Evolutionary conservation across 2,888 invertebrate species (phyloP), one percentile per base, ranked within the genome.

Genomic region (Selenia dentaria): DNA sequence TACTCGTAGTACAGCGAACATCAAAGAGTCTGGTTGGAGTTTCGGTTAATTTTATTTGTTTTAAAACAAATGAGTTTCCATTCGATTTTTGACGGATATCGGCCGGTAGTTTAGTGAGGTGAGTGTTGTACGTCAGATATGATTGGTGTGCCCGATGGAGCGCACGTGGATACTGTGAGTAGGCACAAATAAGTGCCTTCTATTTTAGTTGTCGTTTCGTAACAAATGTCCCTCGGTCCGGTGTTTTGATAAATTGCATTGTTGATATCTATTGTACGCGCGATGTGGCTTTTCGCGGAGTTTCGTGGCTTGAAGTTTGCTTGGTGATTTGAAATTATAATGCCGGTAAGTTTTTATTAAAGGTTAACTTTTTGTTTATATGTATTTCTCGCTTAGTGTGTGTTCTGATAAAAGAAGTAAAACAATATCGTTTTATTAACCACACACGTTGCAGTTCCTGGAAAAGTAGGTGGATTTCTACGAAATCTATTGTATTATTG

Each of bases 171-270:
- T 41, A 33, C 49, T 59, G 67, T 67, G 51, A 48, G 65, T 66
- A 67, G 63, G 61, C 35, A 57, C 64, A 62, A 69, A 72, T 69
- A 67, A 74, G 67, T 68, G 67, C 61, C 57, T 64, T 62, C 67
- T 71, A 70, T 71, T 73, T 71, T 64, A 61, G 66, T 63, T 68
- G 65, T 66, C 65, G 63, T 69, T 63, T 67, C 59, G 71, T 63
- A 64, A 70, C 61, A 57, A 67, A 70, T 72, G 67, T 76, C 71
- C 57, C 66, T 55, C 54, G 48, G 49, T 48, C 54, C 56, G 62
- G 58, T 60, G 56, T 67, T 52, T 59, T 71, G 75, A 75, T 71
- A 67, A 70, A 74, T 74, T 55, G 67, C 46, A 47, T 58, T 67
- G 49, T 18, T 32, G 40, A 46, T 36, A 40, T 46, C 14, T 31